Conservation (phyloP, 2,113 vertebrate genomes). For the Syrrhaptes paradoxus region DNA sequence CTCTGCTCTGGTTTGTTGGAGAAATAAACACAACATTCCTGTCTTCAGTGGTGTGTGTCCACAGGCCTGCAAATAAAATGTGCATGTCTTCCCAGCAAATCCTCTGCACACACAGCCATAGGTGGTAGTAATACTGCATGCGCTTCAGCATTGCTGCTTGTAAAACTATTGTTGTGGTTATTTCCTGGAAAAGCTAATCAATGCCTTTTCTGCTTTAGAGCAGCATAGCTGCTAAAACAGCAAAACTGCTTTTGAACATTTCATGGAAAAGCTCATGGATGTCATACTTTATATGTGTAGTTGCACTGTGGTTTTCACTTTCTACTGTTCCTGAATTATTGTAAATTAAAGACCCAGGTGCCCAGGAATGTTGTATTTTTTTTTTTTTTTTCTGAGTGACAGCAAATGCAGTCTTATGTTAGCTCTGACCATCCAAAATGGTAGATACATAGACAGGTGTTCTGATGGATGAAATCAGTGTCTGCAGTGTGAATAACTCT, state of each 20-base stretch:
- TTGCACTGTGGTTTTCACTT: neutral
- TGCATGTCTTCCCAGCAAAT: neutral
- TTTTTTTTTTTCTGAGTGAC: neutral
- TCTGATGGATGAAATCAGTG: neutral
- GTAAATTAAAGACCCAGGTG: neutral
- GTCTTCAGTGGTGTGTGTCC: neutral
- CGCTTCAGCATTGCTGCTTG: neutral
- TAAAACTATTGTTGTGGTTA: neutral
- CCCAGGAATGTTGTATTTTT: neutral
- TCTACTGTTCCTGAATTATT: neutral
- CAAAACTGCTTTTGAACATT: neutral
- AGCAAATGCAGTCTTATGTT: neutral
- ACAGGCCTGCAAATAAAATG: neutral
- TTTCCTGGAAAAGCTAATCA: slow-evolving; percentile 6
- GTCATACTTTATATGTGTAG: rapidly evolving
- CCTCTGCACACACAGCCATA: neutral
- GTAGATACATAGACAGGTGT: neutral
- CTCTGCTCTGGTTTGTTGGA: neutral
- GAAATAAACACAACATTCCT: neutral
- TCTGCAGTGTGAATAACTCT: slow-evolving; percentile 15
- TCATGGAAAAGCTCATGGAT: neutral
- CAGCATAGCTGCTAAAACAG: neutral
- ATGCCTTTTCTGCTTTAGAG: neutral
- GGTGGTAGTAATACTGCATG: neutral
- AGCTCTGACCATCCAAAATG: neutral